These are phyloP conservation scores for Mormyrops boulengeri DNA, from an alignment of 2,797 vertebrate species.

Conservation along the genomic window DNA sequence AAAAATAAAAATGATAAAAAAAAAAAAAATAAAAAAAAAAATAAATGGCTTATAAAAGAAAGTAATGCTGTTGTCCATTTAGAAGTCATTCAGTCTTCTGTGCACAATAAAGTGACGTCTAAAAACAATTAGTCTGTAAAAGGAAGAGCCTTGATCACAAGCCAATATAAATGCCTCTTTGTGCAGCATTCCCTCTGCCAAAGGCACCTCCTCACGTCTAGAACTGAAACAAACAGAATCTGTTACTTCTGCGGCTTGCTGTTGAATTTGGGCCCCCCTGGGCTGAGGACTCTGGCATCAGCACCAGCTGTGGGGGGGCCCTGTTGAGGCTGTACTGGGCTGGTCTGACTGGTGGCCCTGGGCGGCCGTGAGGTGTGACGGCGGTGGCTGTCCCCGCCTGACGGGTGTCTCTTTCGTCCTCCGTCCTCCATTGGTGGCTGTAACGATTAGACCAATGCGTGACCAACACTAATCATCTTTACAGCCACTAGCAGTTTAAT, in stretches of 20 bases:
- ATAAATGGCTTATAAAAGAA: conserved; percentile 21
- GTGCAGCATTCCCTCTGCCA: neutral
- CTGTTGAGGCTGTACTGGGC: conserved; percentile 47
- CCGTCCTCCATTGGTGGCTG: conserved; percentile 96
- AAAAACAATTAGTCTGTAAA: conserved; percentile 27
- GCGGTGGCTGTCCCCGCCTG: conserved; percentile 77
- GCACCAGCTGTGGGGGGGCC: conserved; percentile 69
- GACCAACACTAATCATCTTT: neutral
- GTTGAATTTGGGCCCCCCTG: conserved; percentile 51
- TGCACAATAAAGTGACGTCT: conserved; percentile 33
- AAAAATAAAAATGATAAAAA: conserved; percentile 22
- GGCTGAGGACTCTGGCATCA: conserved; percentile 74
- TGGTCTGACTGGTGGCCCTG: conserved; percentile 35
- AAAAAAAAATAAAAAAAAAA: conserved; percentile 31
- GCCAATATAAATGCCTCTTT: conserved; percentile 5
- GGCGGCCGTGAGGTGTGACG: conserved; percentile 81
- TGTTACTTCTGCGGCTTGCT: conserved; percentile 71
- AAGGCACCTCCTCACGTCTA: conserved; percentile 31
- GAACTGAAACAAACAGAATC: conserved; percentile 30
- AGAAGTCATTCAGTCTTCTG: conserved; percentile 31
- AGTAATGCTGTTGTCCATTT: conserved; percentile 25
- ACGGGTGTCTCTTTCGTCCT: conserved; percentile 75
- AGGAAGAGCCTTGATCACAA: conserved; percentile 36
- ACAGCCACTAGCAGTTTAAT: neutral
- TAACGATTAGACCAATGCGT: conserved; percentile 23